A percentile compares a stretch with the other conserved stretches of the same genome.
Evolutionary conservation across 1,140 invertebrate species (phyloP).

Genomic region (Lordiphosa stackelbergi): DNA sequence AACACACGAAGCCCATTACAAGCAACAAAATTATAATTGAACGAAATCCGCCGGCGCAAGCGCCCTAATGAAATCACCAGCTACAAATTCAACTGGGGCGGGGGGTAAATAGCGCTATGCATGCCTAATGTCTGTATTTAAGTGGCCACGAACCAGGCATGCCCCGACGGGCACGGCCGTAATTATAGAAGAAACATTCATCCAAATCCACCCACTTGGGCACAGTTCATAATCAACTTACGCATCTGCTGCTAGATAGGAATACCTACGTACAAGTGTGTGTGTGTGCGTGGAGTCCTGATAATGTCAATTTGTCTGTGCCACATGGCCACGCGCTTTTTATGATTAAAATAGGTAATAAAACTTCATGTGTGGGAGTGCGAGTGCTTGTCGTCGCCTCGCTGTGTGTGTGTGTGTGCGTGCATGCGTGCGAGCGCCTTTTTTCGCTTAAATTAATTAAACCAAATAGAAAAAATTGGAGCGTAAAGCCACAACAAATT

Average conservation of each 20-base stretch:
- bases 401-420: neutral
- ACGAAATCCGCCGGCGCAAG: constrained; percentile 56
- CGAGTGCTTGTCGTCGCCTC: neutral
- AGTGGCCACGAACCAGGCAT: constrained; percentile 54
- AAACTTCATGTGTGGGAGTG: constrained; percentile 31
- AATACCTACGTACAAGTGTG: neutral
- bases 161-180: constrained; percentile 37
- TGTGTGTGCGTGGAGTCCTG: constrained; percentile 11
- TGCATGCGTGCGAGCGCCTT: constrained; percentile 6
- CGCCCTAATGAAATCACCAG: constrained; percentile 55
- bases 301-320: constrained; percentile 57
- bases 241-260: constrained; percentile 40
- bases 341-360: constrained; percentile 63
- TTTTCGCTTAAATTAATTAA: constrained; percentile 65
- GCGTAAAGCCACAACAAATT: constrained; percentile 53
- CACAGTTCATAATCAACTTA: constrained; percentile 67
- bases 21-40: constrained; percentile 67
- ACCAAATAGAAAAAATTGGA: constrained; percentile 43
- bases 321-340: constrained; percentile 64
- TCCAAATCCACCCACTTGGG: constrained; percentile 21
- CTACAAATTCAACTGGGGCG: neutral
- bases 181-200: constrained; percentile 52
- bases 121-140: constrained; percentile 72
- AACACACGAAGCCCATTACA: constrained; percentile 46
- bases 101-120: constrained; percentile 53